These are phyloP conservation scores for Steatornis caripensis DNA, from an alignment of 2,113 vertebrate genomes.

Conservation along the genomic window DNA sequence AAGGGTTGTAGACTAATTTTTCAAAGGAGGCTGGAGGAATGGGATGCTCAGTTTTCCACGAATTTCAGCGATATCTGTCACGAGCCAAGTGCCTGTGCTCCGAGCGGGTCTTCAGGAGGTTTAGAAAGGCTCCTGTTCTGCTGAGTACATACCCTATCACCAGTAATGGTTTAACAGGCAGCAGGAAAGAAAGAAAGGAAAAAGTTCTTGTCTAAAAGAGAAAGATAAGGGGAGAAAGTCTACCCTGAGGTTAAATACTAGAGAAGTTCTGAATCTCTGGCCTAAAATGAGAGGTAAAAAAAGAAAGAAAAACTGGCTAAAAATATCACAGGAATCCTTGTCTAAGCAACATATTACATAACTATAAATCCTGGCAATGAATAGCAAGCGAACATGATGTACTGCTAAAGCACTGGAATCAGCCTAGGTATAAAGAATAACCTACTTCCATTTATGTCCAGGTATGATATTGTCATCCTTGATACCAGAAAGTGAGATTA, in stretches of 20 bases:
- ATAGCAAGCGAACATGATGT: background rate
- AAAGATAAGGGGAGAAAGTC: background rate
- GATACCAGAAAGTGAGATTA: background rate
- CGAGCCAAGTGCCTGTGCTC: background rate
- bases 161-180: background rate
- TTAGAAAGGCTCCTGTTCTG: background rate
- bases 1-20: background rate
- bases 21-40: background rate
- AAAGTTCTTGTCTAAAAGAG: background rate
- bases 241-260: background rate
- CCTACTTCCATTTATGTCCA: background rate
- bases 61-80: background rate
- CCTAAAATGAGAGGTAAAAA: background rate
- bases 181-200: background rate
- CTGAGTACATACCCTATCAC: background rate
- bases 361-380: background rate
- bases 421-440: background rate
- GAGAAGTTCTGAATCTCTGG: background rate
- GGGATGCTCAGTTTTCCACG: background rate
- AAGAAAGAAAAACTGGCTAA: background rate
- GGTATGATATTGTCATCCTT: background rate
- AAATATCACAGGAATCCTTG: slow-evolving; percentile 32
- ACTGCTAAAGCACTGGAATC: background rate
- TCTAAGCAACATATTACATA: background rate
- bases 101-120: background rate